These are phyloP conservation scores for Maccullochella peelii DNA, from an alignment of 2,113 vertebrate genomes.

Conservation along the genomic window DNA sequence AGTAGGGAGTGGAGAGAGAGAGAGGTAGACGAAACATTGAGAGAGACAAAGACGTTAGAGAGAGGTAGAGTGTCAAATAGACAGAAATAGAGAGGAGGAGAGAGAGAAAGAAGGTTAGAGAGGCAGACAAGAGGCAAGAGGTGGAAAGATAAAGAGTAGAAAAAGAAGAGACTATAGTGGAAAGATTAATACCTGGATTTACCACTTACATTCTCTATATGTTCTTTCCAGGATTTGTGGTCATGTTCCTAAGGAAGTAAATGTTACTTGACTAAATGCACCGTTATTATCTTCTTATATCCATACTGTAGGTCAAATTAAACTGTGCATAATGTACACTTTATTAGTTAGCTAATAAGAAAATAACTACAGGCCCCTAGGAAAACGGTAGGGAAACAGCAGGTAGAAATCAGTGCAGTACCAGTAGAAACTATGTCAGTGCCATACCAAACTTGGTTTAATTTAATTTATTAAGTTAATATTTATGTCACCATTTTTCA, in stretches of 20 bases:
- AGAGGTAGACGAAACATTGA: not conserved
- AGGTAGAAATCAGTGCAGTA: not conserved
- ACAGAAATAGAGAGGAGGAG: not conserved
- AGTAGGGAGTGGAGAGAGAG: slow-evolving; percentile 5
- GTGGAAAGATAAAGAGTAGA: not conserved
- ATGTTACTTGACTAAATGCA: not conserved
- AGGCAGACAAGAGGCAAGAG: not conserved
- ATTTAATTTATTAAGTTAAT: not conserved
- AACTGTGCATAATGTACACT: not conserved
- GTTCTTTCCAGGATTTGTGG: not conserved
- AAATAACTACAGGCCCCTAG: not conserved
- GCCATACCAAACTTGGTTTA: not conserved
- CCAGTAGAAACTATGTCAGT: not conserved
- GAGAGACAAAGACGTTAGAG: slow-evolving; percentile 8
- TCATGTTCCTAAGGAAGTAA: not conserved
- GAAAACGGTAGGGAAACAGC: not conserved
- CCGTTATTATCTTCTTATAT: not conserved
- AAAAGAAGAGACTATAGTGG: not conserved
- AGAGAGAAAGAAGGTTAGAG: not conserved
- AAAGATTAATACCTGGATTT: slow-evolving; percentile 5
- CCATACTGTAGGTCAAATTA: not conserved
- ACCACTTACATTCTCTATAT: not conserved
- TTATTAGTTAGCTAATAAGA: not conserved
- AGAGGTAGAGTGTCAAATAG: not conserved
- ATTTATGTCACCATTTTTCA: not conserved